Evolutionary conservation across 2,797 vertebrate genomes (phyloP), one percentile per base, ranked within the genome.

Genomic region (Pampus argenteus): DNA sequence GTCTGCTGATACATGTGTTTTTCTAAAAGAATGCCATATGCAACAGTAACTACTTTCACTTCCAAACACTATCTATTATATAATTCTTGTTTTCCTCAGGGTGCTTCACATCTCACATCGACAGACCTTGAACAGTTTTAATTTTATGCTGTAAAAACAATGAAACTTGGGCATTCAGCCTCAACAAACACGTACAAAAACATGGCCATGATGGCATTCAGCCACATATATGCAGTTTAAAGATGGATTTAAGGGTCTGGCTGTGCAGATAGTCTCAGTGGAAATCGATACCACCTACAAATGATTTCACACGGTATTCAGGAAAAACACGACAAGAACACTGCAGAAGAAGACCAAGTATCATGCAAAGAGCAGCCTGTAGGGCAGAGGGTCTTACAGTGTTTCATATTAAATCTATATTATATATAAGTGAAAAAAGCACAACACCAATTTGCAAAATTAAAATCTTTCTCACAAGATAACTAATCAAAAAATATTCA

Each of bases 211-310:
- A 40, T 11, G 5, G 52, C 17, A 64, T 66, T 42, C n/a, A 55
- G 47, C 18, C 58, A 49, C 48, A 29, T 58, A 61, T 58, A 70
- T 71, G 38, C 59, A 64, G 67, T 28, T 77, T 75, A 34, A 87
- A 78, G 84, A 87, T 78, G 63, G 76, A 83, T 83, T 83, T 79
- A 56, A 42, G 61, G 51, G 57, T 85, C 78, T 84, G 76, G 66
- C 47, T 61, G 57, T 67, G 74, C 65, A 69, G 84, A 83, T 83
- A 71, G 69, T 74, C 67, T 87, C 82, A 81, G 59, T 81, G 67
- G 59, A 90, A 92, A 93, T 94, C 90, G 52, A 92, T 92, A 78
- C 79, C 80, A 59, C 88, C 78, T 79, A 86, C 83, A 77, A 72
- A 81, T 67, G 55, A 74, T 86, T 86, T 83, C 78, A 82, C 47